These are phyloP conservation scores for Hycleus phaleratus DNA, from an alignment of 1,140 invertebrate genomes.

Conservation along the genomic window DNA sequence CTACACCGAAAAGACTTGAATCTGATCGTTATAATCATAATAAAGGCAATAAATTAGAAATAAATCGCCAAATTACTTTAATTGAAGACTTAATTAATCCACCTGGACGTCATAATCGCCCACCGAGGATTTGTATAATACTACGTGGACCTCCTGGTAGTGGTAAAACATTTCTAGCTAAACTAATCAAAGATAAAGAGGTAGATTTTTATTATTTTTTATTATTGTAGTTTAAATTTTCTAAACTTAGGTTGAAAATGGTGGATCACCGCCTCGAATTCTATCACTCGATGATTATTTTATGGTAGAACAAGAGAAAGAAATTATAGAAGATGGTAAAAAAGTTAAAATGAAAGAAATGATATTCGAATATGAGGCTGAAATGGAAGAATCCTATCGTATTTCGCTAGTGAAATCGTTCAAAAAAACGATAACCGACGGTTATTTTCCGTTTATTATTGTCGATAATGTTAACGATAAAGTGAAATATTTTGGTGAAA, in stretches of 20 bases:
- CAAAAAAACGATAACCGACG: constrained; percentile 85
- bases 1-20: too few relatives aligned
- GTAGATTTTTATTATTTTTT: constrained; percentile 28
- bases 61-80: constrained; percentile 40
- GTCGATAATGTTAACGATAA: constrained; percentile 82
- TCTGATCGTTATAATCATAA: too few relatives aligned
- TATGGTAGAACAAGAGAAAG: constrained; percentile 80
- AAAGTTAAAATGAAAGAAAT: constrained; percentile 61
- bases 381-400: constrained; percentile 74
- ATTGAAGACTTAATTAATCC: constrained; percentile 75
- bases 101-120: constrained; percentile 67
- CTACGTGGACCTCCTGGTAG: constrained; percentile 83
- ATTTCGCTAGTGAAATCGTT: constrained; percentile 81
- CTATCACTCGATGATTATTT: constrained; percentile 95
- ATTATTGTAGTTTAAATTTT: neutral
- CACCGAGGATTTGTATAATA: constrained; percentile 79
- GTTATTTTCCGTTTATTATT: constrained; percentile 89
- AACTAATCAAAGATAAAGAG: constrained; percentile 72
- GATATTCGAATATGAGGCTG: constrained; percentile 86
- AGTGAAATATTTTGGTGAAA: constrained; percentile 73
- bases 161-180: constrained; percentile 82
- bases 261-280: constrained; percentile 76
- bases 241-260: constrained; percentile 58
- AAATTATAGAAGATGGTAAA: constrained; percentile 69
- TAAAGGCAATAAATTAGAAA: too few relatives aligned